Conservation (phyloP, 2,888 invertebrate genomes). For the Rhogogaster chlorosoma region DNA sequence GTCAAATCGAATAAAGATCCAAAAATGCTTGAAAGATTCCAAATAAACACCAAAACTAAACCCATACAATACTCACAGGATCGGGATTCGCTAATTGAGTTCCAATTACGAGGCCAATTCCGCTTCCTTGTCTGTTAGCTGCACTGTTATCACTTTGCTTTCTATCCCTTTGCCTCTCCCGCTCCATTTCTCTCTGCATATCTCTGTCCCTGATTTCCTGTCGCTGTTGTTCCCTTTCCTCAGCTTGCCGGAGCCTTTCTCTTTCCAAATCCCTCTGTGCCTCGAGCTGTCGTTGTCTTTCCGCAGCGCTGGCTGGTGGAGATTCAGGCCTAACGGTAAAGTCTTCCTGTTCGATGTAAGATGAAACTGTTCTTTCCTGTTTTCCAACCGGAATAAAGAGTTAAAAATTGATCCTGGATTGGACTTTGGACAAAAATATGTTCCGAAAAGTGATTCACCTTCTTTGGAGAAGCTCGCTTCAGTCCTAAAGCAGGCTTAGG, state of each 20-base stretch:
- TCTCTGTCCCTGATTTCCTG: constrained; percentile 72
- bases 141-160: constrained; percentile 64
- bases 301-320: constrained; percentile 63
- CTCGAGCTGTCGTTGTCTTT: constrained; percentile 77
- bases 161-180: constrained; percentile 73
- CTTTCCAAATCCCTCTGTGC: constrained; percentile 76
- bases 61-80: constrained; percentile 80
- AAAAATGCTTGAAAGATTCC: not conserved
- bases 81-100: constrained; percentile 84
- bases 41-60: not conserved
- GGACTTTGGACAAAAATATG: not conserved
- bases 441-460: constrained; percentile 79
- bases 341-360: constrained; percentile 72
- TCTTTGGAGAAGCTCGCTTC: constrained; percentile 88
- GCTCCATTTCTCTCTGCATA: constrained; percentile 75
- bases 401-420: not conserved
- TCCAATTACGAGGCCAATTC: constrained; percentile 84
- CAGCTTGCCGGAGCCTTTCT: constrained; percentile 72
- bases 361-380: constrained; percentile 70
- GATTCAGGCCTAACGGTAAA: constrained; percentile 69
- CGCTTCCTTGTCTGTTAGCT: constrained; percentile 67
- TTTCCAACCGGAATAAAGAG: constrained; percentile 24
- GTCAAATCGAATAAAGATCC: not conserved
- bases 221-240: constrained; percentile 73
- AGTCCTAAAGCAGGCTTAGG: constrained; percentile 92